phyloP scores from a whole-genome alignment of 2,797 vertebrate genomes.

The Silurus aristotelis region DNA sequence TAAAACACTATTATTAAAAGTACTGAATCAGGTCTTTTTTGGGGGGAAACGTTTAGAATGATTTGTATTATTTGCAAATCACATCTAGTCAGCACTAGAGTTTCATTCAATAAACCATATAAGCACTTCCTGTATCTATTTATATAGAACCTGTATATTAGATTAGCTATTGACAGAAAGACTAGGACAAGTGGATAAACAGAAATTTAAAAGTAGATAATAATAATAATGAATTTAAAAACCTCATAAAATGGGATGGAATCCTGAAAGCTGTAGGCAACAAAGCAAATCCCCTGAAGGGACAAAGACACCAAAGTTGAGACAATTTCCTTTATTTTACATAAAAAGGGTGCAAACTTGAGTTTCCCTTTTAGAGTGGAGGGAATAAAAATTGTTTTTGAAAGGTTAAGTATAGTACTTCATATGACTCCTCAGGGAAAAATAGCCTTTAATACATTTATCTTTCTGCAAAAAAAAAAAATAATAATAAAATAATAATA shows the following conservation, averaged over 20 bases:
- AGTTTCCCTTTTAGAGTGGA: constrained; percentile 80
- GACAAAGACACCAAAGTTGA: constrained; percentile 59
- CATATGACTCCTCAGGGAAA: constrained; percentile 69
- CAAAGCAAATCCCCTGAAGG: not conserved
- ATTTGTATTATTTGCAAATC: too few species aligned
- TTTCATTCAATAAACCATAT: not conserved
- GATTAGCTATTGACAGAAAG: not conserved
- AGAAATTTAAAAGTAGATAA: not conserved
- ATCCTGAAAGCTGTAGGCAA: not conserved
- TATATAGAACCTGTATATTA: not conserved
- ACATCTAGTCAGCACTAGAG: not conserved
- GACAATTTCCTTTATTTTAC: constrained; percentile 90
- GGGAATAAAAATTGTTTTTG: constrained; percentile 82
- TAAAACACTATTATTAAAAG: not conserved
- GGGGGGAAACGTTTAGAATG: not conserved
- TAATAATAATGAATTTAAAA: not conserved
- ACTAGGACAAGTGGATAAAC: not conserved
- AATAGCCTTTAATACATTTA: constrained; percentile 69
- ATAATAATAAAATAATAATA: constrained; percentile 49
- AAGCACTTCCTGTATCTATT: not conserved
- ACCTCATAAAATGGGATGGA: not conserved
- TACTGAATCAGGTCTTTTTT: not conserved
- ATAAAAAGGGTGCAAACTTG: constrained; percentile 92
- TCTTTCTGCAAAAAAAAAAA: constrained; percentile 75
- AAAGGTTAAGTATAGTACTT: constrained; percentile 74